Evolutionary conservation across 2,888 invertebrate species (phyloP).

Genomic region (Byasa hedistus): DNA sequence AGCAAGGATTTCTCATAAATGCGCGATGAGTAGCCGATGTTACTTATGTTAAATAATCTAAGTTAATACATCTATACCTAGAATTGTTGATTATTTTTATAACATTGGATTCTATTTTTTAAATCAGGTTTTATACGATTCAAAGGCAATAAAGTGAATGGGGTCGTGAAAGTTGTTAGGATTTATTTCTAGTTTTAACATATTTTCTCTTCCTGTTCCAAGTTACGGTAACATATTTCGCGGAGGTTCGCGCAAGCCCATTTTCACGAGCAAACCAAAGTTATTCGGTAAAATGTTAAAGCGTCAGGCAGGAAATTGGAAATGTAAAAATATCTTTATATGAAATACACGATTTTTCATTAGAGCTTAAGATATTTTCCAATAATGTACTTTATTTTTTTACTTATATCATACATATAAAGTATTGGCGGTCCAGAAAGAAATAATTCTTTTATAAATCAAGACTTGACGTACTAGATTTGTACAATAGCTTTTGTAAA

Average conservation of each 20-base stretch:
- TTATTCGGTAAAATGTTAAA: constrained; percentile 1
- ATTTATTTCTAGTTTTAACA: not conserved
- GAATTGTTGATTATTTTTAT: not conserved
- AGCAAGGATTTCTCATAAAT: constrained; percentile 7
- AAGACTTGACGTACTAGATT: not conserved
- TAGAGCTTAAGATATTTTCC: not conserved
- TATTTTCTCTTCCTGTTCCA: constrained; percentile 2
- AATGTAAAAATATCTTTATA: not conserved
- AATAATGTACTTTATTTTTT: not conserved
- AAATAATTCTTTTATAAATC: not conserved
- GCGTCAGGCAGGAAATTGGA: not conserved
- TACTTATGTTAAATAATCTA: not conserved
- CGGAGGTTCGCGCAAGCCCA: constrained; percentile 6
- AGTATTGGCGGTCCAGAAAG: not conserved
- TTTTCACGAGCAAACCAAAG: constrained; percentile 12
- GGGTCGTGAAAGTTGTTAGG: not conserved
- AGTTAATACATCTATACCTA: not conserved
- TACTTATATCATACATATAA: not conserved
- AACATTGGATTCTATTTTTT: not conserved
- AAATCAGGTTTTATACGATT: not conserved
- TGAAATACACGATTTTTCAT: not conserved
- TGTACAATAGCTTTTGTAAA: not conserved
- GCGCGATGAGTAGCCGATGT: constrained; percentile 17
- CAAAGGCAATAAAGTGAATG: not conserved
- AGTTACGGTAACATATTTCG: constrained; percentile 8